A percentile compares a stretch with the other conserved stretches of the same genome.
phyloP scores from a whole-genome alignment of 2,797 vertebrate genomes.

The Protosalanx chinensis region DNA sequence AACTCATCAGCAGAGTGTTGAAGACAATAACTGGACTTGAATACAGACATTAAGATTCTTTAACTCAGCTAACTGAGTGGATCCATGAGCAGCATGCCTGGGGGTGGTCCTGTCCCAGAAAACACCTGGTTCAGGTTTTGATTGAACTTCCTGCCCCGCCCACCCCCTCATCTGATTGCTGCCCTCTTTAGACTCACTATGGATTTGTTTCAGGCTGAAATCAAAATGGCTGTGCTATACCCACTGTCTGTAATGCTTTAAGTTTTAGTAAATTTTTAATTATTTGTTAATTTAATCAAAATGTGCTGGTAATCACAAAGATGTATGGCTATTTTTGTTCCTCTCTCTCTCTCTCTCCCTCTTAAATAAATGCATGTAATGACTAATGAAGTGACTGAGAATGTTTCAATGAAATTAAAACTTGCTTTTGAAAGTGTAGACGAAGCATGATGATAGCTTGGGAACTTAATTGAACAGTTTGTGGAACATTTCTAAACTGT shows the following conservation, averaged over 20 bases:
- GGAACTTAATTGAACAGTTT: background rate
- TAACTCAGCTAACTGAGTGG: background rate
- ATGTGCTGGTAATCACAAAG: conserved; percentile 79
- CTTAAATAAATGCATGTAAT: conserved; percentile 84
- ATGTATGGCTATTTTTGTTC: conserved; percentile 76
- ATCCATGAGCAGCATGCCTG: conserved; percentile 11
- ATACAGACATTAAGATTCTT: conserved; percentile 20
- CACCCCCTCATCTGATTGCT: conserved; percentile 27
- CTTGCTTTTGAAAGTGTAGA: background rate
- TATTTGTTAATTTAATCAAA: conserved; percentile 79
- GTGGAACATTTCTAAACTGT: background rate
- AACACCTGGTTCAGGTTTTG: background rate
- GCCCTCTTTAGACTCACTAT: conserved; percentile 34
- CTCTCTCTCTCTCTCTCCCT: conserved; percentile 62
- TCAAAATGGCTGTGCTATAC: conserved; percentile 48
- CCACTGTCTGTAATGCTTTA: conserved; percentile 75
- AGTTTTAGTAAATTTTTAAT: conserved; percentile 77
- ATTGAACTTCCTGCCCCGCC: conserved; percentile 23
- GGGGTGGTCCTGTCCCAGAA: conserved; percentile 16
- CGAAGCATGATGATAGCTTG: background rate
- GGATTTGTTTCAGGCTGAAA: conserved; percentile 38
- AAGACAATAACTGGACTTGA: conserved; percentile 17
- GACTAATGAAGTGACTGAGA: conserved; percentile 52
- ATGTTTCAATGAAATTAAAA: conserved; percentile 43
- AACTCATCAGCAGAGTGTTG: background rate